Percentiles rank a stretch among this genome's conserved stretches.
phyloP scores from a whole-genome alignment of 1,140 invertebrate species.

The Drosophila baimaii region DNA sequence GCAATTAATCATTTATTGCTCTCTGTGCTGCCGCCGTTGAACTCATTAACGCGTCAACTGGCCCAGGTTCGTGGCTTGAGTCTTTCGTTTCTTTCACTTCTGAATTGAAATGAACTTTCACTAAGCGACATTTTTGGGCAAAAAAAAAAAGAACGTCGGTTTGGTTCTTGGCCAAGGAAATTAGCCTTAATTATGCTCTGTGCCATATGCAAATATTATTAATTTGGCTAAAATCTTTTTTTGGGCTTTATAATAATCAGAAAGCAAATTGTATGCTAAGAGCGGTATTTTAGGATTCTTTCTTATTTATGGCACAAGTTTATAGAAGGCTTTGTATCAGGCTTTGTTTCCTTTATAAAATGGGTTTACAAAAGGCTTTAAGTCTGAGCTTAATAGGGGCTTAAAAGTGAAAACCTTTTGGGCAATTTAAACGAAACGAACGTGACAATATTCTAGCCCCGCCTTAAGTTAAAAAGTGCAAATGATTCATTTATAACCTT shows the following conservation, averaged over 20 bases:
- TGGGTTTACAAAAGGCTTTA: neutral
- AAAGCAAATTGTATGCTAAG: slow-evolving; percentile 53
- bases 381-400: neutral
- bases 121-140: slow-evolving; percentile 47
- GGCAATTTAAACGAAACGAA: neutral
- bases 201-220: slow-evolving; percentile 63
- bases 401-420: slow-evolving; percentile 34
- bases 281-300: slow-evolving; percentile 6
- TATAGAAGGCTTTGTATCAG: neutral
- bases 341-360: neutral
- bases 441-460: slow-evolving; percentile 37
- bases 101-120: slow-evolving; percentile 53
- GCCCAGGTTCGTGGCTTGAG: slow-evolving; percentile 70
- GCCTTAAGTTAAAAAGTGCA: slow-evolving; percentile 63
- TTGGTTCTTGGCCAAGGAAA: slow-evolving; percentile 26
- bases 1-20: slow-evolving; percentile 68
- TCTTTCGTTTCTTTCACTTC: slow-evolving; percentile 62
- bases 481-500: slow-evolving; percentile 39
- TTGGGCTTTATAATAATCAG: slow-evolving; percentile 34
- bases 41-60: slow-evolving; percentile 61
- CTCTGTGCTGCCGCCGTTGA: slow-evolving; percentile 47
- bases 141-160: neutral
- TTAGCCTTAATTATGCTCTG: slow-evolving; percentile 60
- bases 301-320: slow-evolving; percentile 3
- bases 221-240: slow-evolving; percentile 6